Evolutionary conservation across 2,888 invertebrate species (phyloP).

Genomic region (Archips xylosteana): DNA sequence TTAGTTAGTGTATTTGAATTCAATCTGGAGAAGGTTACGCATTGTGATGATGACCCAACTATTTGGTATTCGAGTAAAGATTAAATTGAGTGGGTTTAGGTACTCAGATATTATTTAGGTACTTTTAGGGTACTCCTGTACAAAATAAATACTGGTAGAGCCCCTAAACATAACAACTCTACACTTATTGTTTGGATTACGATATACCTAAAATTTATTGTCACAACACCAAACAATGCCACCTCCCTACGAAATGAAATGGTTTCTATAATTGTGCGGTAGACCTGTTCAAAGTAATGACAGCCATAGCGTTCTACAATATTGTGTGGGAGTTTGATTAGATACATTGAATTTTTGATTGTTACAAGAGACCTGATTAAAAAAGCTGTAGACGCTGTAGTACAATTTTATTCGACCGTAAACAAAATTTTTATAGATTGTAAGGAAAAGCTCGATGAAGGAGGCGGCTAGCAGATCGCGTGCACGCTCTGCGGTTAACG

Average conservation of each 20-base stretch:
- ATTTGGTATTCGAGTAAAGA: too few species aligned
- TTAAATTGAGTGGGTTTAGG: too few species aligned
- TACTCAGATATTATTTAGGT: too few species aligned
- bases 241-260: slow-evolving; percentile 6
- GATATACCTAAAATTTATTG: background rate
- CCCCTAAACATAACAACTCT: background rate
- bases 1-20: too few species aligned
- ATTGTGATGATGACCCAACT: too few species aligned
- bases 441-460: slow-evolving; percentile 28
- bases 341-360: slow-evolving; percentile 1
- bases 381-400: background rate
- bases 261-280: slow-evolving; percentile 9
- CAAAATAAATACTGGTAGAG: background rate
- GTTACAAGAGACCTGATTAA: background rate
- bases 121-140: too few species aligned
- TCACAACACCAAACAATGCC: background rate
- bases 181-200: background rate
- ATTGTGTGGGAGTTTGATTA: slow-evolving; percentile 4
- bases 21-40: too few species aligned
- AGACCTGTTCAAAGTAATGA: slow-evolving; percentile 8
- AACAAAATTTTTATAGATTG: slow-evolving; percentile 17
- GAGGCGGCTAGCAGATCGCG: slow-evolving; percentile 50
- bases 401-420: slow-evolving; percentile 6
- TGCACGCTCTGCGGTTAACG: slow-evolving; percentile 74
- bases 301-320: background rate